Conservation (phyloP, 2,113 vertebrate genomes). For the Micromys minutus region DNA sequence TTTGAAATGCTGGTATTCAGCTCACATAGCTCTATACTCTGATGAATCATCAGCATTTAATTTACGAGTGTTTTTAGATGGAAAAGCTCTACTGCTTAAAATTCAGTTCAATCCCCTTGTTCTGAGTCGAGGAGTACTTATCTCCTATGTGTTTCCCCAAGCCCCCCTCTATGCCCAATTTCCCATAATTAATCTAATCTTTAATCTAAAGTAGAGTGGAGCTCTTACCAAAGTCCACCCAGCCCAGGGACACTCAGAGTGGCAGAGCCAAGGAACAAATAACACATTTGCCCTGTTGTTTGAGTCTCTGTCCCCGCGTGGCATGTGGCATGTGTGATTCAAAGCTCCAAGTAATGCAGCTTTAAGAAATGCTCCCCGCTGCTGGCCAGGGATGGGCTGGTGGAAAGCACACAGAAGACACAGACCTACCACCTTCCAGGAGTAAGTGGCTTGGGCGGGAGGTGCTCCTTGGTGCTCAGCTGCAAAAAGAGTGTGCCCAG, state of each 20-base stretch:
- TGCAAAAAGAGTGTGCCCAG: background rate
- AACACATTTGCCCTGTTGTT: background rate
- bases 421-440: background rate
- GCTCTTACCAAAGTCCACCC: background rate
- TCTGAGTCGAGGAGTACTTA: conserved; percentile 64
- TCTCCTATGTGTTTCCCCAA: conserved; percentile 56
- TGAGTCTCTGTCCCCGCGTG: background rate
- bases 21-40: conserved; percentile 63
- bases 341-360: background rate
- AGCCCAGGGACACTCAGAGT: background rate
- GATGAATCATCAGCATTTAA: conserved; percentile 75
- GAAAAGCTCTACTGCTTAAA: conserved; percentile 69
- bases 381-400: background rate
- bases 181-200: conserved; percentile 61
- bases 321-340: background rate
- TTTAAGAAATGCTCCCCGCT: background rate
- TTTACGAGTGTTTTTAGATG: conserved; percentile 75
- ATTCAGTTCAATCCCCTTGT: conserved; percentile 54
- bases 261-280: background rate
- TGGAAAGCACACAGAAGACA: background rate
- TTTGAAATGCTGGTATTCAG: conserved; percentile 63
- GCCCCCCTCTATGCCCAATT: conserved; percentile 5
- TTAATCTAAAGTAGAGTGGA: conserved; percentile 30
- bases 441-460: background rate
- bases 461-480: background rate